These are phyloP conservation scores for Ectemnius continuus DNA, from an alignment of 2,888 invertebrate genomes.

Conservation along the genomic window DNA sequence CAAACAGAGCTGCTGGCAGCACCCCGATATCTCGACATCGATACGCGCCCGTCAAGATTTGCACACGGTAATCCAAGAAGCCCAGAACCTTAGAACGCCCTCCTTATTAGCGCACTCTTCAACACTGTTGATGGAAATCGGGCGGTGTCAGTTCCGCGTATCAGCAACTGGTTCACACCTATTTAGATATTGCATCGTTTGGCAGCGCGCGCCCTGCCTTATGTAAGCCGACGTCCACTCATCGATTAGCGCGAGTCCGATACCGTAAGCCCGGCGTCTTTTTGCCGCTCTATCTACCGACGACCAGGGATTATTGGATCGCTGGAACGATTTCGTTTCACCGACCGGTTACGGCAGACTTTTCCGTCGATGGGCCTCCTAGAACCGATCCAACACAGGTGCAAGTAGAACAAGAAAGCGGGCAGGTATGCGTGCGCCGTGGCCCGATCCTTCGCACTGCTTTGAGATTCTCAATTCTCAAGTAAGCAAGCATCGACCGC, in stretches of 20 bases:
- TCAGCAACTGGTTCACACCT: too few species aligned
- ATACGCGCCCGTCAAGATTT: background rate
- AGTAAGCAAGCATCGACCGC: constrained; percentile 14
- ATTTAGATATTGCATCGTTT: constrained; percentile 2
- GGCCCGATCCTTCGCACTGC: constrained; percentile 20
- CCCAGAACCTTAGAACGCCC: background rate
- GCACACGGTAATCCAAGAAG: background rate
- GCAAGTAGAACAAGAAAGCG: constrained; percentile 63
- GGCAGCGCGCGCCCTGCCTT: background rate
- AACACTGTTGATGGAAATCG: background rate
- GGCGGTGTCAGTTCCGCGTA: too few species aligned
- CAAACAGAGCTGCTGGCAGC: background rate
- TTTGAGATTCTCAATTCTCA: too few species aligned
- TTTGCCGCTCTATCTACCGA: background rate
- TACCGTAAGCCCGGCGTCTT: background rate
- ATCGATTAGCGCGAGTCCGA: too few species aligned
- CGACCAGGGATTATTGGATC: constrained; percentile 11
- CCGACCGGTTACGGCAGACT: constrained; percentile 49
- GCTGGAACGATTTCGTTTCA: constrained; percentile 46
- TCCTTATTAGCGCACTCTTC: background rate
- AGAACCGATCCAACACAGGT: constrained; percentile 55
- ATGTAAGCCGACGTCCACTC: too few species aligned
- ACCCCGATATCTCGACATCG: constrained; percentile 3
- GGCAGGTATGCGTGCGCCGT: constrained; percentile 50
- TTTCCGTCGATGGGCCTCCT: constrained; percentile 54